Percentiles rank a stretch among this genome's conserved stretches.
phyloP scores from a whole-genome alignment of 1,140 invertebrate species.

The Scylla paramamosain region DNA sequence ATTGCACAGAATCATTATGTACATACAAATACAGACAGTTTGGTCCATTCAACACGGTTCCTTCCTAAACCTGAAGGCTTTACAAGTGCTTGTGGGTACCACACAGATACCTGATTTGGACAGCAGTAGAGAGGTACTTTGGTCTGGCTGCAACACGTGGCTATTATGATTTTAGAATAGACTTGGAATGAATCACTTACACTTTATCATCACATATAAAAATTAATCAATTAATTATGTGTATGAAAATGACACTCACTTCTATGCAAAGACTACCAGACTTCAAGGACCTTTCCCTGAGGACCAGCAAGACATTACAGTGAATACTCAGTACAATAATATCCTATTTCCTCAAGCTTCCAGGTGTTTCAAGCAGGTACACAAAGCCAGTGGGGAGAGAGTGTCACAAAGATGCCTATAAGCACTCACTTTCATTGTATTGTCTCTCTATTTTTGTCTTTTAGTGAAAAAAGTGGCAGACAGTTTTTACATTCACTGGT shows the following conservation, averaged over 20 bases:
- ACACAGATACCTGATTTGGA: neutral
- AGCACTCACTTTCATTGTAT: neutral
- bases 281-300: neutral
- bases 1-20: too few species aligned
- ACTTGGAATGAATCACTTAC: neutral
- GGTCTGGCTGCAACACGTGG: neutral
- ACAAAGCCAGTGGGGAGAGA: neutral
- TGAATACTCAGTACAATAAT: neutral
- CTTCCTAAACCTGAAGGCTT: neutral
- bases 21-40: neutral
- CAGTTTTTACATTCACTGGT: too few species aligned
- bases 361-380: constrained; percentile 10
- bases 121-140: neutral
- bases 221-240: neutral
- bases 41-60: neutral
- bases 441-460: neutral
- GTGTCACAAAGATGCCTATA: neutral
- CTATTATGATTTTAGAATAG: neutral
- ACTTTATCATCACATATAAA: too few species aligned
- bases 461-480: neutral
- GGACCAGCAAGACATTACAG: neutral
- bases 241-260: neutral
- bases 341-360: neutral
- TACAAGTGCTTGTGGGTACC: neutral
- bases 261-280: neutral